Conservation (phyloP, 2,113 vertebrate species). For the Perca flavescens region DNA sequence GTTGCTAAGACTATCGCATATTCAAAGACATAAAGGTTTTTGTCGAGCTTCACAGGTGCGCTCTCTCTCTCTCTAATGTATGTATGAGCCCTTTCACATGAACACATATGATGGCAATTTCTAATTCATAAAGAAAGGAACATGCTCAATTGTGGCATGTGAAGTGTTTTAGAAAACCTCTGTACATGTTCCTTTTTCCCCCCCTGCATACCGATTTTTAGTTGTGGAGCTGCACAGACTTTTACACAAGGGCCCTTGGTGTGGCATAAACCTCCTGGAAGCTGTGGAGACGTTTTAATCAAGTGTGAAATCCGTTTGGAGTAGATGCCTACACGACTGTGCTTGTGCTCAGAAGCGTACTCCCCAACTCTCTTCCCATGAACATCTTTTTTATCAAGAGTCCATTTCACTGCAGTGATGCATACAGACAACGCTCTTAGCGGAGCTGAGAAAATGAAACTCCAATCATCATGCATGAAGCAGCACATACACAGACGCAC, state of each 20-base stretch:
- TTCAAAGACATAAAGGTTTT: too few species aligned
- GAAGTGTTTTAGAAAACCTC: conserved; percentile 51
- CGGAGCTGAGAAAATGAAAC: conserved; percentile 67
- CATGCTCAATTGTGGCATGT: conserved; percentile 20
- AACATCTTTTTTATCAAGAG: conserved; percentile 69
- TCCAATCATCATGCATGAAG: conserved; percentile 56
- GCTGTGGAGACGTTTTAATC: conserved; percentile 81
- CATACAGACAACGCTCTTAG: conserved; percentile 71
- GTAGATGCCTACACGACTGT: conserved; percentile 72
- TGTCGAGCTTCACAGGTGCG: too few species aligned
- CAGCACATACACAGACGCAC: conserved; percentile 1
- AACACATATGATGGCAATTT: conserved; percentile 5
- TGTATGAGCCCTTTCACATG: not conserved
- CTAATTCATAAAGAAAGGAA: conserved; percentile 36
- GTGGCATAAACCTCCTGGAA: conserved; percentile 78
- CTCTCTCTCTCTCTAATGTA: not conserved
- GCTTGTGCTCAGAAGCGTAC: conserved; percentile 64
- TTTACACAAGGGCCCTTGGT: conserved; percentile 65
- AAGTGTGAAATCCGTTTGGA: conserved; percentile 83
- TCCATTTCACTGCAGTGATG: conserved; percentile 71
- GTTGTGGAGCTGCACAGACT: conserved; percentile 38
- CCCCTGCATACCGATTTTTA: conserved; percentile 40
- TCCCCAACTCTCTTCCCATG: conserved; percentile 66
- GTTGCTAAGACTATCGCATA: too few species aligned
- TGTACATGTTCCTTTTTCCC: not conserved